These are phyloP conservation scores for Drosophila lini DNA, from an alignment of 1,140 invertebrate genomes.

Conservation along the genomic window DNA sequence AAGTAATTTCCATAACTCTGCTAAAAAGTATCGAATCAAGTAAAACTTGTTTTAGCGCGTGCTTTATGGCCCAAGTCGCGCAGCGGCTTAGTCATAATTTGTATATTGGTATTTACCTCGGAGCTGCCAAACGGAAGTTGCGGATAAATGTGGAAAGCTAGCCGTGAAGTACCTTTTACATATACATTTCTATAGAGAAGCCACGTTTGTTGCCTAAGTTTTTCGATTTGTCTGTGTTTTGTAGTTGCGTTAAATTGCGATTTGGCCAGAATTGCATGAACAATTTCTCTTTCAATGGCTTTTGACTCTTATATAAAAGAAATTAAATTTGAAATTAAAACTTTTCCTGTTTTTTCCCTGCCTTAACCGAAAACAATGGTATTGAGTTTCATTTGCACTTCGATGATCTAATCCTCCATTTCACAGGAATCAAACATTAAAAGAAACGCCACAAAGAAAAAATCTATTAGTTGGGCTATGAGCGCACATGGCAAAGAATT, in stretches of 20 bases:
- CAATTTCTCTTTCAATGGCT: conserved; percentile 7
- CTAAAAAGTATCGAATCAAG: conserved; percentile 48
- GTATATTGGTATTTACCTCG: conserved; percentile 50
- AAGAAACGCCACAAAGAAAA: conserved; percentile 46
- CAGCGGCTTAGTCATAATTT: conserved; percentile 70
- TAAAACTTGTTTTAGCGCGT: conserved; percentile 68
- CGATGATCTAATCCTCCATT: conserved; percentile 37
- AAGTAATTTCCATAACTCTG: conserved; percentile 53
- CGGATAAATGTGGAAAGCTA: conserved; percentile 11
- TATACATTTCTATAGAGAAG: conserved; percentile 1
- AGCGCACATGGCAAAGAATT: conserved; percentile 12
- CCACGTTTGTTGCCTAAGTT: conserved; percentile 40
- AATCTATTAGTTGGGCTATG: conserved; percentile 38
- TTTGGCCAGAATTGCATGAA: background rate
- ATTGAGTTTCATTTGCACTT: conserved; percentile 8
- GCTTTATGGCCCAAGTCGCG: conserved; percentile 52
- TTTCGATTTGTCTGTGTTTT: conserved; percentile 21
- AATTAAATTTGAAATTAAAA: background rate
- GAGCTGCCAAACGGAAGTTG: conserved; percentile 62
- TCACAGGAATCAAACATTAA: conserved; percentile 26
- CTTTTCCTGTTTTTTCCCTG: background rate
- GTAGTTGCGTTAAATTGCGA: conserved; percentile 3
- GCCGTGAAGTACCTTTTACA: background rate
- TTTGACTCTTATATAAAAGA: conserved; percentile 5
- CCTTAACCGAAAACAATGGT: background rate